These are phyloP conservation scores for Exocentrus adspersus DNA, from an alignment of 2,888 invertebrate genomes.

Conservation along the genomic window DNA sequence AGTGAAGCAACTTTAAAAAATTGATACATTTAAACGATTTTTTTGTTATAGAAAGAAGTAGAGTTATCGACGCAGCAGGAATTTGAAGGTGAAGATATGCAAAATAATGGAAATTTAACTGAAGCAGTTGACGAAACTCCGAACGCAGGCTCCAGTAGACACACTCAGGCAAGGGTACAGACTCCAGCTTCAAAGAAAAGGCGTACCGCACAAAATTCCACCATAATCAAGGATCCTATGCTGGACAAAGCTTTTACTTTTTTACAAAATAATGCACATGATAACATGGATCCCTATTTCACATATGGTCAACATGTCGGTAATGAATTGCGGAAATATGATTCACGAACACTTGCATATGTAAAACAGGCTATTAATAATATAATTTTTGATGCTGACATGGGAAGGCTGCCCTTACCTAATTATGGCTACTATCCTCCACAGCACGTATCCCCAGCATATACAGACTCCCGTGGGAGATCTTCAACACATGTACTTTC, in stretches of 20 bases:
- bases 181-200: no score
- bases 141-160: no score
- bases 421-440: neutral
- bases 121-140: no score
- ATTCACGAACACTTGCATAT: neutral
- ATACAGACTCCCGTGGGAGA: neutral
- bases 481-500: neutral
- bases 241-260: neutral
- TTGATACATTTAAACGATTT: no score
- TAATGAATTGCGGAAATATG: slow-evolving; percentile 18
- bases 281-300: neutral
- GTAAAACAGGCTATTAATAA: slow-evolving; percentile 18
- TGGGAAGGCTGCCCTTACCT: neutral
- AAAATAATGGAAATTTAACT: no score
- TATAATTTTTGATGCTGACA: slow-evolving; percentile 17
- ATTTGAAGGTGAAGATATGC: no score
- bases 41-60: no score
- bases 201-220: neutral
- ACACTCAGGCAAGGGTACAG: no score
- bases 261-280: neutral
- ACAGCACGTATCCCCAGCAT: neutral
- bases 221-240: neutral
- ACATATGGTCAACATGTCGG: slow-evolving; percentile 15
- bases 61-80: no score
- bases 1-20: no score